Percentiles rank a stretch among this genome's conserved stretches.
phyloP scores from a whole-genome alignment of 2,888 invertebrate genomes.

The Coecobrya sp. region DNA sequence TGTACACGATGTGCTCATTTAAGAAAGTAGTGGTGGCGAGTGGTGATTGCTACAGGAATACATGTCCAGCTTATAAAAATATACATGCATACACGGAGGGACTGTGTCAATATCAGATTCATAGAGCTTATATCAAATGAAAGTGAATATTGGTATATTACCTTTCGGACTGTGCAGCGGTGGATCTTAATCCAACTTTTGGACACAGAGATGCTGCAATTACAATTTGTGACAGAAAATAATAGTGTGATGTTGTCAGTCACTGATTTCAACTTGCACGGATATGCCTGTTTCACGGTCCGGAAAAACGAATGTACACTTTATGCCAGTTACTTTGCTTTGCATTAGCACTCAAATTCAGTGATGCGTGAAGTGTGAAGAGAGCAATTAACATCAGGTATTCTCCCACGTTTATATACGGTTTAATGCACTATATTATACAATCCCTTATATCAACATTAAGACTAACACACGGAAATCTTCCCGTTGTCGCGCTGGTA shows the following conservation, averaged over 20 bases:
- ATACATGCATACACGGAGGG: background rate
- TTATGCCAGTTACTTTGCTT: background rate
- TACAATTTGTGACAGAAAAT: background rate
- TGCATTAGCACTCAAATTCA: background rate
- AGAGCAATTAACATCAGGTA: constrained; percentile 2
- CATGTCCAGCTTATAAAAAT: no score
- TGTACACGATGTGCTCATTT: background rate
- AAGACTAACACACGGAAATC: no score
- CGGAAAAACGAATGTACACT: background rate
- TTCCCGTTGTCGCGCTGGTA: no score
- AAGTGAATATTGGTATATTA: background rate
- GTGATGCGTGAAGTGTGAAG: background rate
- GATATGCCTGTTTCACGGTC: background rate
- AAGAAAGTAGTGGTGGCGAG: background rate
- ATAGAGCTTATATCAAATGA: background rate
- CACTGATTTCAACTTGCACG: background rate
- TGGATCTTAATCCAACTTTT: background rate
- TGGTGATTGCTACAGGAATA: background rate
- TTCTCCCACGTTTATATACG: background rate
- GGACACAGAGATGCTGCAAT: background rate
- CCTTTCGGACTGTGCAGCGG: background rate
- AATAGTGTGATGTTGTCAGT: no score
- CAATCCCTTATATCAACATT: background rate
- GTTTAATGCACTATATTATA: background rate
- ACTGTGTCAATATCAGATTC: background rate